Base-by-base conservation (phyloP, 2,113 vertebrate species). In the Oreotragus oreotragus region DNA sequence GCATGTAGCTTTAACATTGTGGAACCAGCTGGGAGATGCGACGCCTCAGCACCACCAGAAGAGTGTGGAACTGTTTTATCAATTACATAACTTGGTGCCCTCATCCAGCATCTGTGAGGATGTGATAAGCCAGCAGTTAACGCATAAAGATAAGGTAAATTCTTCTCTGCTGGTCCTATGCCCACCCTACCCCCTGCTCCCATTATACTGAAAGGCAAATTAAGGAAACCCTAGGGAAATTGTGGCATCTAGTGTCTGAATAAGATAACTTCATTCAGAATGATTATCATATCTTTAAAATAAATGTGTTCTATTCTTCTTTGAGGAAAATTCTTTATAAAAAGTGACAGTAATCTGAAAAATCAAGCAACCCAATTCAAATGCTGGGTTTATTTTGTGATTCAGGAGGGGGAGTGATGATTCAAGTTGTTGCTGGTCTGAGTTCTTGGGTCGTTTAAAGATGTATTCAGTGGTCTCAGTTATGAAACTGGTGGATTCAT, bases 31-130 rank as follows among this genome's bases (percentile, higher is more conserved):
- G 97, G 99, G 99, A 96, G 99, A 99, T 96, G 98, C 98, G 49
- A 99, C 99, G 39, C 99, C 99, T 96, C 99, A 99, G 97, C 99
- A 99, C 97, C 99, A 99, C 98, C 99, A 99, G 98, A 99, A 99
- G 98, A 99, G 99, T 43, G 99, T 99, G 88, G 99, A 99, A 97
- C 99, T 99, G 36, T 99, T 99, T 98, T 99, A 99, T 97, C 99
- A 99, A 97, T 99, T 99, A 70, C 99, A 99, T 98, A 99, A 99
- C 98, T 99, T 99, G 5, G 99, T 99, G 97, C 99, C 99, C 6
- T 99, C 99, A 90, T 99, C 99, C 92, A 99, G 99, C 98, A 99
- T 99, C 98, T 99, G 99, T 97, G 99, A 99, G 98, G 99, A 99
- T 80, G 99, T 99, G 98, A 99, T 99, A 98, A 99, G 99, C 98